phyloP scores from a whole-genome alignment of 2,113 vertebrate species.

The Paracanthobrama guichenoti region DNA sequence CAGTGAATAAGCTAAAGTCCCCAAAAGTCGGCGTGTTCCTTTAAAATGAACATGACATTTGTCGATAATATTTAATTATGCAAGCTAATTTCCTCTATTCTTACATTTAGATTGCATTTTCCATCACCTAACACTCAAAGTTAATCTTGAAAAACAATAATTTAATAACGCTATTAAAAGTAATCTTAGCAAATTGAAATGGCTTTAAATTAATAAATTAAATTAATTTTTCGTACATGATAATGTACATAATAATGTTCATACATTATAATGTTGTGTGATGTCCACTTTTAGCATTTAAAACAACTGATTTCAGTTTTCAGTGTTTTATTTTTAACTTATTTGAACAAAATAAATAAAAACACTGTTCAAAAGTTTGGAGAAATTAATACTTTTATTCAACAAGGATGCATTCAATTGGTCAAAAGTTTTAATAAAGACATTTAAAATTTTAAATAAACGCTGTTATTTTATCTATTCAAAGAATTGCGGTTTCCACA shows the following conservation, averaged over 20 bases:
- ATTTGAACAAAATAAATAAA: background rate
- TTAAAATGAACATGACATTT: background rate
- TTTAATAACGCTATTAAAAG: background rate
- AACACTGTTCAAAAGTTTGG: background rate
- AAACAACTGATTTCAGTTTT: background rate
- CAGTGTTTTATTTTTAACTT: background rate
- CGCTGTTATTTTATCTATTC: too few relatives aligned
- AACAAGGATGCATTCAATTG: background rate
- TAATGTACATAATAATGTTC: background rate
- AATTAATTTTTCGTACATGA: background rate
- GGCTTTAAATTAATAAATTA: too few relatives aligned
- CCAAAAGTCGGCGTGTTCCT: too few relatives aligned
- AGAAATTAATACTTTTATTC: background rate
- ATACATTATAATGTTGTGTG: background rate
- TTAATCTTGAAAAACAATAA: too few relatives aligned
- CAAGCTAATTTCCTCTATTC: background rate
- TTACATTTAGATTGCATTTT: background rate
- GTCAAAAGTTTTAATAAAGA: background rate
- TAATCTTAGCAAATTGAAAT: background rate
- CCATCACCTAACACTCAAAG: background rate
- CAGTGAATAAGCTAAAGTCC: too few relatives aligned
- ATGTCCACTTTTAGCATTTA: background rate
- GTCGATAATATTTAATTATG: background rate
- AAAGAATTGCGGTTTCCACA: too few relatives aligned
- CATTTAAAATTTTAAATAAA: too few relatives aligned